phyloP scores from a whole-genome alignment of 2,888 invertebrate species.

The Drepanosiphum platanoidis region DNA sequence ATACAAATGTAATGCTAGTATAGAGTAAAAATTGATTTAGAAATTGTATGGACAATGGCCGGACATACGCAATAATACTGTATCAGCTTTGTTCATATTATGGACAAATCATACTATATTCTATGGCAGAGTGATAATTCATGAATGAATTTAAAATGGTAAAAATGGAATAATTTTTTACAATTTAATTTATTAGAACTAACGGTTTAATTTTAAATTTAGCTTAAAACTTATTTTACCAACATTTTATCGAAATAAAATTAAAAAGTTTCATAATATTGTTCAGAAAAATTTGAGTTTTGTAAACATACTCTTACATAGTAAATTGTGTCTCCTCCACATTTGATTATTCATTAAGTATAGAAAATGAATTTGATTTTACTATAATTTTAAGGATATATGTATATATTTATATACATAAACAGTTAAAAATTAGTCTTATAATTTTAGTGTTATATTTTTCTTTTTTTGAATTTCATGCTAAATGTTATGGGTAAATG shows the following conservation, averaged over 20 bases:
- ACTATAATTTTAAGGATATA: background rate
- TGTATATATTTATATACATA: background rate
- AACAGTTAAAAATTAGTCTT: background rate
- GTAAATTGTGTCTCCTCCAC: too few relatives aligned
- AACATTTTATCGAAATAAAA: background rate
- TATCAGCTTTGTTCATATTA: background rate
- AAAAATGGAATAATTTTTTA: too few relatives aligned
- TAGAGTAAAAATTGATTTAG: too few relatives aligned
- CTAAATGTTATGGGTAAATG: slow-evolving; percentile 3
- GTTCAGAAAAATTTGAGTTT: background rate
- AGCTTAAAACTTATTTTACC: background rate
- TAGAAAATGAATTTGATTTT: background rate
- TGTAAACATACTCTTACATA: too few relatives aligned
- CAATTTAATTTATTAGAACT: too few relatives aligned
- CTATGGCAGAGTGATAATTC: too few relatives aligned
- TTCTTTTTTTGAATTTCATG: background rate
- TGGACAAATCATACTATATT: background rate
- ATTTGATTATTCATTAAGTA: background rate
- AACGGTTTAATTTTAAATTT: background rate
- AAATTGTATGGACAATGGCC: background rate
- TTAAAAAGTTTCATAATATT: background rate
- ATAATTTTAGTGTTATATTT: background rate
- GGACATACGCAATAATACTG: background rate
- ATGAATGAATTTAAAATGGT: background rate
- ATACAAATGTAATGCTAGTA: too few relatives aligned